Conservation (phyloP, 2,888 invertebrate species). For the Thysanoteuthis rhombus region DNA sequence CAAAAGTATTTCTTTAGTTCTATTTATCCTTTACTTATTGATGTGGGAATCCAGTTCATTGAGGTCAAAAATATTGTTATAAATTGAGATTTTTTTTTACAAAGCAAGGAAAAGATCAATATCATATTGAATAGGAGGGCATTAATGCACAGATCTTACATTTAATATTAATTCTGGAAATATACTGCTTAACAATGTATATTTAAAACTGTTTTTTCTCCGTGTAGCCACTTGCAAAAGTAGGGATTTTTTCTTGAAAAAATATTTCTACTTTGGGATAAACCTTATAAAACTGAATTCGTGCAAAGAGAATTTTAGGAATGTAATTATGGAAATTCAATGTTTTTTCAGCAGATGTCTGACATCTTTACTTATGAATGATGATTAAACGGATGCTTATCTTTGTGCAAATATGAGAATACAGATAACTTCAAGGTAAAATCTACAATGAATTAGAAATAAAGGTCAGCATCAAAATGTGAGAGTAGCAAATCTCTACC, state of each 20-base stretch:
- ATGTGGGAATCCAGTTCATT: neutral
- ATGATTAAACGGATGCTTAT: too few relatives aligned
- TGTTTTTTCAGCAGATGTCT: too few relatives aligned
- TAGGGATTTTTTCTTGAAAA: neutral
- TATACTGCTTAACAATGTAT: neutral
- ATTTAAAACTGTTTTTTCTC: neutral
- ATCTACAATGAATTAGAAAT: too few relatives aligned
- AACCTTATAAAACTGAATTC: too few relatives aligned
- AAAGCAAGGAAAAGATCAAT: neutral
- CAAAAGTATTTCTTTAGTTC: neutral
- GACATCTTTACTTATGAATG: too few relatives aligned
- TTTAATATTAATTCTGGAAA: neutral
- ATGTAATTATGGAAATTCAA: neutral
- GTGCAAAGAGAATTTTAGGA: neutral
- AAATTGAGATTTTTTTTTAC: neutral
- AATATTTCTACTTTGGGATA: neutral
- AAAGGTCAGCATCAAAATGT: too few relatives aligned
- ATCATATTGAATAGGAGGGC: neutral
- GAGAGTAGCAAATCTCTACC: too few relatives aligned
- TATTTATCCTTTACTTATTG: neutral
- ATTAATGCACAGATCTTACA: neutral
- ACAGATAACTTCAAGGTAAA: too few relatives aligned
- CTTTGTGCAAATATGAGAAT: too few relatives aligned
- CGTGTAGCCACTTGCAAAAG: neutral
- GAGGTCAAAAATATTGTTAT: neutral